A percentile compares a stretch with the other conserved stretches of the same genome.
Evolutionary conservation across 2,113 vertebrate genomes (phyloP).

Genomic region (Camelus bactrianus): DNA sequence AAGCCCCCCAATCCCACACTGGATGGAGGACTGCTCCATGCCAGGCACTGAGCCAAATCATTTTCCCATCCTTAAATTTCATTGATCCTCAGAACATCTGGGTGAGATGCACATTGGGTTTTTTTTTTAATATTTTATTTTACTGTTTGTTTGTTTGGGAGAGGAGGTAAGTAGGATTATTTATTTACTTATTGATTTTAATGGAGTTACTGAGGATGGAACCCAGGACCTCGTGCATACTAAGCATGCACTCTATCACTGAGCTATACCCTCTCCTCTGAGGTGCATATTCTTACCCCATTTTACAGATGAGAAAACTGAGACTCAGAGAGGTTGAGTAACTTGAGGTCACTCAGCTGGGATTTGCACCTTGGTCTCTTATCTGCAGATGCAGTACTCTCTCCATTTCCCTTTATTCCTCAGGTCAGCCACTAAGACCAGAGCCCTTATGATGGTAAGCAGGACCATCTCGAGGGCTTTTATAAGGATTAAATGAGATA

Average conservation of each 20-base stretch:
- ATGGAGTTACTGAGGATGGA: no score
- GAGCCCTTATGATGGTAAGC: neutral
- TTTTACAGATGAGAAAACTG: neutral
- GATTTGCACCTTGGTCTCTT: neutral
- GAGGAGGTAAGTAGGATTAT: no score
- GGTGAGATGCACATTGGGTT: neutral
- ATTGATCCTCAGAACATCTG: neutral
- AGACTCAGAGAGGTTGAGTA: neutral
- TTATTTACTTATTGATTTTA: no score
- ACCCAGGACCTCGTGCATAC: no score
- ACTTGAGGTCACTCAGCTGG: neutral
- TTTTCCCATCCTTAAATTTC: neutral
- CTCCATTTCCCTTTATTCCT: neutral
- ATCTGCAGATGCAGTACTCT: neutral
- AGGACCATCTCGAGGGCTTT: neutral
- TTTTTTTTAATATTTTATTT: no score
- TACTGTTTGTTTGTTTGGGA: no score
- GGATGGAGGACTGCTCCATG: neutral
- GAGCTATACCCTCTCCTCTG: no score
- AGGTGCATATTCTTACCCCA: neutral
- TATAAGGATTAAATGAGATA: neutral
- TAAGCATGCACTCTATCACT: no score
- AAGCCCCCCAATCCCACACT: neutral
- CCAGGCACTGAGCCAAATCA: neutral
- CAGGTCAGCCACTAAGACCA: neutral